Evolutionary conservation across 2,113 vertebrate genomes (phyloP), one percentile per base, ranked within the genome.

Genomic region (Penelope pileata): DNA sequence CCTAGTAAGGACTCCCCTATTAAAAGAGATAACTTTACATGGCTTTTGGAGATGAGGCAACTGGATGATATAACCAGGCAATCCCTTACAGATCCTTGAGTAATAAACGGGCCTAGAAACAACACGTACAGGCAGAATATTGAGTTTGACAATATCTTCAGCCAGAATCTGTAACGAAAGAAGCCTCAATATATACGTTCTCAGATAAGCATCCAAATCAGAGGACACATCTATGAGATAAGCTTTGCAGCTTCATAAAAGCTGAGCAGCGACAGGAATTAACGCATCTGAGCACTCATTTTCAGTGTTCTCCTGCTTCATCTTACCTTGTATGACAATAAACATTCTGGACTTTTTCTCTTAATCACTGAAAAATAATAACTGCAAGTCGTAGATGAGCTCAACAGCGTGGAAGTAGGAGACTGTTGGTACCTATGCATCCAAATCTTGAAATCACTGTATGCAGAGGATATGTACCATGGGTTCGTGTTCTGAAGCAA

Each of bases 401-500:
- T 45, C 60, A 70, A 24, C 12, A 68, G 22, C 12, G 10, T 30
- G 10, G 38, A 66, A 90, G 12, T 16, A 3, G 4, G 19, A 86
- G 27, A 45, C 59, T 60, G 9, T 23, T 84, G 18, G 34, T 77
- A 77, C 24, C 14, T 69, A 27, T 14, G 40, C 16, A 62, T 22
- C 24, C 40, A 89, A 76, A 76, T 27, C 42, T 73, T 68, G 18
- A 76, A 89, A 86, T 32, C 16, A 36, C 8, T 40, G 30, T 29
- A 53, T 18, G 11, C 72, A 14, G 7, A 86, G 26, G 42, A 32
- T 16, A 73, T 0, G 0, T 36, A 63, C 23, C 36, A 63, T 24
- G 50, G 24, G 53, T 40, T 63, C 36, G 26, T 29, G 26, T 22
- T 40, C 13, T 83, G 40, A 83, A 86, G 12, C 42, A 80, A 76